A percentile compares a stretch with the other conserved stretches of the same genome.
These are phyloP conservation scores for Eucera pruinosa DNA, from an alignment of 2,888 invertebrate species.

Conservation along the genomic window DNA sequence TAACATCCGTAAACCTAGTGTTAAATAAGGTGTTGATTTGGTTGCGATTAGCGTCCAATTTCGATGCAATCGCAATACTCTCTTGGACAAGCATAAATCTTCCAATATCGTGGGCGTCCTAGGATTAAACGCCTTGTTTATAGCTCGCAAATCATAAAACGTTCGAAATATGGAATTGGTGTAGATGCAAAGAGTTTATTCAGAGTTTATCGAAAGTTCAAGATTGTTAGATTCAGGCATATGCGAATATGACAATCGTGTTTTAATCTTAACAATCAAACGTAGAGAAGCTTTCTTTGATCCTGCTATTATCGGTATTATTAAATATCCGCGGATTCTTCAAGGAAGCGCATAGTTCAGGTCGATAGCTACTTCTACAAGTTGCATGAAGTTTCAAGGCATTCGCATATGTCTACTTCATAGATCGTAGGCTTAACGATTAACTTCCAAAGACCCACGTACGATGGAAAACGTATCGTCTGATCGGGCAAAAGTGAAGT, in stretches of 20 bases:
- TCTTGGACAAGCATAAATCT: no score
- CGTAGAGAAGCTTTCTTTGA: neutral
- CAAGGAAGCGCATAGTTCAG: neutral
- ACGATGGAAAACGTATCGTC: conserved; percentile 24
- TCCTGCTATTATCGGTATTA: no score
- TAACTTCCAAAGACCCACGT: conserved; percentile 4
- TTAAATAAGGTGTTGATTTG: no score
- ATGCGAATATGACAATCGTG: conserved; percentile 42
- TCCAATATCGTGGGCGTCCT: no score
- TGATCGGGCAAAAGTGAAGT: no score
- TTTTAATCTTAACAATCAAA: neutral
- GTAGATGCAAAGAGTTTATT: conserved; percentile 8
- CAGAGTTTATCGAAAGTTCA: conserved; percentile 13
- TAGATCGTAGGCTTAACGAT: conserved; percentile 37
- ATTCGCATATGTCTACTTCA: conserved; percentile 33
- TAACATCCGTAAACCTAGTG: no score
- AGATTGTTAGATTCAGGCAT: conserved; percentile 11
- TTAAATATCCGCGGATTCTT: no score
- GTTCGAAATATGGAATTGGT: neutral
- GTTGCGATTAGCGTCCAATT: no score
- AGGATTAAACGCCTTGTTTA: neutral
- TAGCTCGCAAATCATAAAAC: neutral
- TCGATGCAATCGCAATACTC: no score
- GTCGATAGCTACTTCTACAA: neutral
- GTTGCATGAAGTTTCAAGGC: conserved; percentile 4